Evolutionary conservation across 1,140 invertebrate species (phyloP).

Genomic region (Nomia melanderi): DNA sequence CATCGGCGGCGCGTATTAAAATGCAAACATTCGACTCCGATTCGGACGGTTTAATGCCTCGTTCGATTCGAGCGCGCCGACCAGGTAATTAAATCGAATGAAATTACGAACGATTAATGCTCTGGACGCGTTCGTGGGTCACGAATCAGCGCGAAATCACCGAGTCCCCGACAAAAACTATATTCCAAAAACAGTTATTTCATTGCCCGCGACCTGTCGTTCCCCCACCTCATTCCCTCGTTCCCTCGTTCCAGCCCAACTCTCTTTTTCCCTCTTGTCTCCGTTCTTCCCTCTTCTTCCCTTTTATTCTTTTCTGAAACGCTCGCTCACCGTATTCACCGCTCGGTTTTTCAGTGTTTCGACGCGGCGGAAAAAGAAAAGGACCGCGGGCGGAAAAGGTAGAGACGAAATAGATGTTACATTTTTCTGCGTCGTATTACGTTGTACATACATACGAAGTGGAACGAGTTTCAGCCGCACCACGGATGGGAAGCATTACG

Average conservation of each 20-base stretch:
- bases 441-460: slow-evolving; percentile 26
- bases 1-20: slow-evolving; percentile 70
- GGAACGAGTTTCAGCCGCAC: slow-evolving; percentile 33
- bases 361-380: not conserved
- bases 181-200: slow-evolving; percentile 42
- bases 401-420: slow-evolving; percentile 13
- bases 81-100: slow-evolving; percentile 76
- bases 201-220: slow-evolving; percentile 24
- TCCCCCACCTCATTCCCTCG: not conserved
- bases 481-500: slow-evolving; percentile 50
- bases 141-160: slow-evolving; percentile 57
- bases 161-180: slow-evolving; percentile 54
- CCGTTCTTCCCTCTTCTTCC: not conserved
- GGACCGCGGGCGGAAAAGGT: not conserved
- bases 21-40: slow-evolving; percentile 68
- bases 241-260: not conserved
- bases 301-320: not conserved
- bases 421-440: slow-evolving; percentile 53
- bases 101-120: slow-evolving; percentile 76
- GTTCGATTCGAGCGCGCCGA: slow-evolving; percentile 64
- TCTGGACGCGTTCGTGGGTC: slow-evolving; percentile 58
- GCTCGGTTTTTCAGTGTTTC: not conserved
- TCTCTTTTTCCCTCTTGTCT: not conserved
- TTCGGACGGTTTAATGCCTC: slow-evolving; percentile 70
- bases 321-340: slow-evolving; percentile 2